These are phyloP conservation scores for Elymnias hypermnestra DNA, from an alignment of 1,140 invertebrate species.

Conservation along the genomic window DNA sequence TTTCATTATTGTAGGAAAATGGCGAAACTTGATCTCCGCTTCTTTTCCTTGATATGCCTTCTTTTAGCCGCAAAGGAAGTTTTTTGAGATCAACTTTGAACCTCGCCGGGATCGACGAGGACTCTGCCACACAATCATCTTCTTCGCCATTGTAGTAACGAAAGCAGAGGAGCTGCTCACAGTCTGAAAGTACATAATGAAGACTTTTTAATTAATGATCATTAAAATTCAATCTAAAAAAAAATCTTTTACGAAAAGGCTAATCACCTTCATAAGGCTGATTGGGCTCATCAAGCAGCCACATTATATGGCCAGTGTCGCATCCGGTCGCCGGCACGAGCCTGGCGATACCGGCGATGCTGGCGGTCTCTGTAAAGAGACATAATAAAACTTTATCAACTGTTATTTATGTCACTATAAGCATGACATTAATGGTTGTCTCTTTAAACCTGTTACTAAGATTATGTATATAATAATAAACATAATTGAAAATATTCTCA, in stretches of 20 bases:
- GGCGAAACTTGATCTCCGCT: slow-evolving; percentile 65
- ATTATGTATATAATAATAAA: too few species aligned
- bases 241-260: background rate
- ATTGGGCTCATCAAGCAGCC: slow-evolving; percentile 75
- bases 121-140: slow-evolving; percentile 66
- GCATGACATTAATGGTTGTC: background rate
- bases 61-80: slow-evolving; percentile 56
- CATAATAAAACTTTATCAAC: slow-evolving; percentile 17
- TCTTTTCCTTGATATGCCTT: slow-evolving; percentile 65
- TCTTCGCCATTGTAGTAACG: slow-evolving; percentile 72
- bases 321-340: slow-evolving; percentile 72
- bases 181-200: slow-evolving; percentile 56
- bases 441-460: too few species aligned
- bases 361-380: slow-evolving; percentile 47
- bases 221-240: background rate
- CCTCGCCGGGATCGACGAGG: slow-evolving; percentile 46
- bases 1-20: slow-evolving; percentile 67
- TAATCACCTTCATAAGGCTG: slow-evolving; percentile 70
- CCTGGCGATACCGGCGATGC: slow-evolving; percentile 52
- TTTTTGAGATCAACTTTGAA: slow-evolving; percentile 67
- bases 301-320: slow-evolving; percentile 72
- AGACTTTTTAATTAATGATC: background rate
- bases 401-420: slow-evolving; percentile 8
- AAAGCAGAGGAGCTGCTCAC: slow-evolving; percentile 72
- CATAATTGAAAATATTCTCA: too few species aligned